Evolutionary conservation across 2,113 vertebrate species (phyloP).

Genomic region (Crotophaga sulcirostris): DNA sequence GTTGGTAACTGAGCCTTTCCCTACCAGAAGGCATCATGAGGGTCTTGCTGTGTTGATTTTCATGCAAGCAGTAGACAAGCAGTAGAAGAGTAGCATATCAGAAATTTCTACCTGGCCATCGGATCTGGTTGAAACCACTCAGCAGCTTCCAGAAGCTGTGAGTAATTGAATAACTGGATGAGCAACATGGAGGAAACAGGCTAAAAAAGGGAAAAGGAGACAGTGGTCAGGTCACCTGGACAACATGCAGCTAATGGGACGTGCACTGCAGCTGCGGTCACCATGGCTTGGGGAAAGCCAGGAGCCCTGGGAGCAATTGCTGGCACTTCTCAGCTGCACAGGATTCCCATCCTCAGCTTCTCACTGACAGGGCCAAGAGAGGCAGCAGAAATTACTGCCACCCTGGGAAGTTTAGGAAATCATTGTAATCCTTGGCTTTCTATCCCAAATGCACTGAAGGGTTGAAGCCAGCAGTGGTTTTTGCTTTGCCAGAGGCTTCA

Average conservation of each 20-base stretch:
- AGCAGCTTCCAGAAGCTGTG: not conserved
- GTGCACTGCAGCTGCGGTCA: not conserved
- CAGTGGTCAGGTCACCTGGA: not conserved
- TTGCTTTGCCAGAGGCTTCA: not conserved
- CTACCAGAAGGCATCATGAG: not conserved
- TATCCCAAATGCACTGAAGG: not conserved
- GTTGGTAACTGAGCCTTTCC: not conserved
- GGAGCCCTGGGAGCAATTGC: not conserved
- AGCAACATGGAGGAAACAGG: not conserved
- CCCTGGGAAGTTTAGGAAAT: not conserved
- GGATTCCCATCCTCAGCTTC: not conserved
- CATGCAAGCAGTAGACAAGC: not conserved
- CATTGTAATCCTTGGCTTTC: not conserved
- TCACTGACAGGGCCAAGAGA: not conserved
- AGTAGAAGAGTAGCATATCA: not conserved
- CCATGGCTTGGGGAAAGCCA: accelerated
- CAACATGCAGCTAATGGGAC: not conserved
- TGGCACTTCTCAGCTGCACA: not conserved
- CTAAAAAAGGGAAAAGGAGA: not conserved
- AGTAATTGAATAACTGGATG: not conserved
- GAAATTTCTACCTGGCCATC: not conserved
- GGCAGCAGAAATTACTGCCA: not conserved
- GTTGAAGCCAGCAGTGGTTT: not conserved
- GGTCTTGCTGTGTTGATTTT: not conserved
- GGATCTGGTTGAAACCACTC: not conserved